Evolutionary conservation across 2,797 vertebrate genomes (phyloP), one percentile per base, ranked within the genome.

Genomic region (Hirundo rustica): DNA sequence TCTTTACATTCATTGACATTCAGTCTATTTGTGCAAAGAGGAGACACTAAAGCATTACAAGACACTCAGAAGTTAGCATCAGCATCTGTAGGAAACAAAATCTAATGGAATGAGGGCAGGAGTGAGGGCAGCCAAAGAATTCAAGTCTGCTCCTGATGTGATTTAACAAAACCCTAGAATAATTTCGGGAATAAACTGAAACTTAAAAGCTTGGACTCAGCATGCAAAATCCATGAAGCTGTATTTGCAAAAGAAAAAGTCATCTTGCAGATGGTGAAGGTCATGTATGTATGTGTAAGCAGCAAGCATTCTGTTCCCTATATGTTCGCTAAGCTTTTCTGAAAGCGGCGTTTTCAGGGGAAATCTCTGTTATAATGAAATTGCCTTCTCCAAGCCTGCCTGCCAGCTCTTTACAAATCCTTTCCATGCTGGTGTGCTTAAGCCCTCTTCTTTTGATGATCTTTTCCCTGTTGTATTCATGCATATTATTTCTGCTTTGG

Each of bases 361-460:
- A 96, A 94, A 88, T 91, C 83, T 90, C 78, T 53, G 55, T 80
- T 91, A 72, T 72, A 89, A 85, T 83, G 79, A 93, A 96, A 83
- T 74, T 80, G 93, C 79, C 82, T 92, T 83, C 82, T 94, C 68
- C 72, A 82, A 88, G 87, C 65, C 67, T 92, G 85, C 57, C 72
- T 94, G 93, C 91, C 93, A 94, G 75, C 85, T 93, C 82, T 91
- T 92, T 80, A 77, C 91, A 96, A 96, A 96, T 95, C 89, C 94
- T 91, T 96, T 93, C 89, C 95, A 61, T 91, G 94, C 80, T 96
- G 91, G 92, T 92, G 66, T 3, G 57, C 79, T 93, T 96, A 95
- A 95, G 85, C 96, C 25, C 57, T 77, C 75, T 93, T 89, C 93
- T 95, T 96, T 93, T 95, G 87, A 95, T 95, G 72, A 62, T 85